Percentiles rank a stretch among this genome's conserved stretches.
These are phyloP conservation scores for Ectemnius continuus DNA, from an alignment of 2,888 invertebrate species.

Conservation along the genomic window DNA sequence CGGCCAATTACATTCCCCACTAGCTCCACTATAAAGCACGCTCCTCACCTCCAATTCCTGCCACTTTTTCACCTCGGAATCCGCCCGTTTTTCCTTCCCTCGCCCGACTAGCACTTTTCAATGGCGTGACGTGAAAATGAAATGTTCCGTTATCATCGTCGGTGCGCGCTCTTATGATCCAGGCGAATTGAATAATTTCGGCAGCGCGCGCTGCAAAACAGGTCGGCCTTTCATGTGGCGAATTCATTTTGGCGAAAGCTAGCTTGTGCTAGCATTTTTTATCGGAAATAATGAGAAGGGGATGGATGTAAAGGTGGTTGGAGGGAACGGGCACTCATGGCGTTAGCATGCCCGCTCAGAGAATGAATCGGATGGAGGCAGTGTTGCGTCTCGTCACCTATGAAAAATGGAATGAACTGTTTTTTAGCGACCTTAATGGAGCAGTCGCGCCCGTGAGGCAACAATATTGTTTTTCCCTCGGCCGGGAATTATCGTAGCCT, in stretches of 20 bases:
- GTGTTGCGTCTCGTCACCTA: neutral
- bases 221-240: neutral
- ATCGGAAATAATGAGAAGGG: neutral
- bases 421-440: neutral
- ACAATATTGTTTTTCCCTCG: conserved; percentile 3
- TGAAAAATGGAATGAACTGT: neutral
- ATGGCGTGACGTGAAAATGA: neutral
- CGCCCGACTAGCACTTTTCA: neutral
- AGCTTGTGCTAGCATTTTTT: neutral
- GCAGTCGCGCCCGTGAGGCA: neutral
- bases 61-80: neutral
- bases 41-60: neutral
- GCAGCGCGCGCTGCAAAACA: neutral
- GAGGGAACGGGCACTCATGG: neutral
- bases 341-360: neutral
- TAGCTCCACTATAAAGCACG: too few species aligned
- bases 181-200: neutral
- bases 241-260: neutral
- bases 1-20: too few species aligned
- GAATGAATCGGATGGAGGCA: neutral
- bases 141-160: neutral
- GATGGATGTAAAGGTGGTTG: neutral
- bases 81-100: neutral
- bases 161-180: neutral
- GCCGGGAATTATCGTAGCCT: neutral